phyloP scores from a whole-genome alignment of 2,888 invertebrate genomes.

The Drosophila colorata region DNA sequence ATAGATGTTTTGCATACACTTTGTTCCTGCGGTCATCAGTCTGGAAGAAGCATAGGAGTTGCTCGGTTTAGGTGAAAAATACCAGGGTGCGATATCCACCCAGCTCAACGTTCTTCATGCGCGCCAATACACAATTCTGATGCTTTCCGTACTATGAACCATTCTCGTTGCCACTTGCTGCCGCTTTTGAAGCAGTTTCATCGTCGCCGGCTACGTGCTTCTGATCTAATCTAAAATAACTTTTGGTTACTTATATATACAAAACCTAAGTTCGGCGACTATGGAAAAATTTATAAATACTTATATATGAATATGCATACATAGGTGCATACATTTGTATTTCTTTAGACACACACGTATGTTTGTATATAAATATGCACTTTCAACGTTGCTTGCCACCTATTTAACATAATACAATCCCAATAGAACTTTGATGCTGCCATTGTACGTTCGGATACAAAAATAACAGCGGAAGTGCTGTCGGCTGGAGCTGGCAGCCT shows the following conservation, averaged over 20 bases:
- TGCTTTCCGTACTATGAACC: not conserved
- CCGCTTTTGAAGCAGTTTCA: not conserved
- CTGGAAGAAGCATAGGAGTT: constrained; percentile 97
- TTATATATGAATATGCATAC: not conserved
- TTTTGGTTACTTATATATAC: not conserved
- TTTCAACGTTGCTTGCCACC: constrained; percentile 3
- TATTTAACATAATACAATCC: constrained; percentile 29
- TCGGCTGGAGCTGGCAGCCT: constrained; percentile 89
- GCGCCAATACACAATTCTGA: constrained; percentile 91
- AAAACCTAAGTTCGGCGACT: no score
- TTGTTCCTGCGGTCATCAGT: constrained; percentile 99
- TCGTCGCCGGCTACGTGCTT: constrained; percentile 87
- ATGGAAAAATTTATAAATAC: not conserved
- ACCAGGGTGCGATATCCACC: constrained; percentile 98
- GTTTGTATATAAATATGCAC: not conserved
- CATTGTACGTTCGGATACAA: constrained; percentile 97
- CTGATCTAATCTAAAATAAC: no score
- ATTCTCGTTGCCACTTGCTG: not conserved
- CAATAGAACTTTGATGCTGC: constrained; percentile 94
- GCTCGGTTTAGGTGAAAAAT: constrained; percentile 99
- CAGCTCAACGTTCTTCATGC: constrained; percentile 99
- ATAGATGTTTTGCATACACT: constrained; percentile 97
- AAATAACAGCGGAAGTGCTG: constrained; percentile 95
- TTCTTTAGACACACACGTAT: no score
- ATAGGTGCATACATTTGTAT: no score